A percentile compares a stretch with the other conserved stretches of the same genome.
These are phyloP conservation scores for Bungarus multicinctus DNA, from an alignment of 2,113 vertebrate species.

Conservation along the genomic window DNA sequence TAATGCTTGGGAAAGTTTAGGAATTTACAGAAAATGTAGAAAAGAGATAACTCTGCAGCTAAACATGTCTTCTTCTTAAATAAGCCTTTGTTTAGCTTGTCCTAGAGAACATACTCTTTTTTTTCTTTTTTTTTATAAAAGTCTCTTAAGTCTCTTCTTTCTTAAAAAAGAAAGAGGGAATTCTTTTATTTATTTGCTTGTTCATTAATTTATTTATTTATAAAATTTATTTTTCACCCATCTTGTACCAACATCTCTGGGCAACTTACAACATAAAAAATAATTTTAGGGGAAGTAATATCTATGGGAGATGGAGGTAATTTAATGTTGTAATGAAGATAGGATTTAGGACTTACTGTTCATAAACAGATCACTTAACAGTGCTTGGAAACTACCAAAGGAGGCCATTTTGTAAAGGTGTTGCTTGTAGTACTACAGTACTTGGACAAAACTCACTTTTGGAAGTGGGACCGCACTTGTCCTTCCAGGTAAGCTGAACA, in stretches of 20 bases:
- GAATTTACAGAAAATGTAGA: not conserved
- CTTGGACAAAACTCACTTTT: conserved; percentile 31
- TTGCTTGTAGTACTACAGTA: conserved; percentile 38
- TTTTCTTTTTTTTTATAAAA: no score
- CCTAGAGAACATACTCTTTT: no score
- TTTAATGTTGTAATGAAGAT: not conserved
- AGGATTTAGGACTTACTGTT: no score
- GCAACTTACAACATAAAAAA: not conserved
- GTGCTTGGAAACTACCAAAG: not conserved
- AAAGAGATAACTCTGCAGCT: not conserved
- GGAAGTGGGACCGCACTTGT: conserved; percentile 55
- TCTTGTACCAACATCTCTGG: no score
- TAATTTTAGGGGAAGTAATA: not conserved
- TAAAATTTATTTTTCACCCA: no score
- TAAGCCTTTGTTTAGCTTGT: no score
- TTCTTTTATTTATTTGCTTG: no score
- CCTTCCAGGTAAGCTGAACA: conserved; percentile 43
- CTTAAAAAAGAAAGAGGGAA: no score
- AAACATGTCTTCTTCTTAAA: not conserved
- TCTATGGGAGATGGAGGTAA: not conserved
- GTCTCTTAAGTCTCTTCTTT: no score
- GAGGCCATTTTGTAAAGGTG: conserved; percentile 45
- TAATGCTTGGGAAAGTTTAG: not conserved
- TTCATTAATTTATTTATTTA: no score
- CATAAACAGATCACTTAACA: not conserved